Evolutionary conservation across 2,113 vertebrate species (phyloP).

Genomic region (Perognathus longimembris): DNA sequence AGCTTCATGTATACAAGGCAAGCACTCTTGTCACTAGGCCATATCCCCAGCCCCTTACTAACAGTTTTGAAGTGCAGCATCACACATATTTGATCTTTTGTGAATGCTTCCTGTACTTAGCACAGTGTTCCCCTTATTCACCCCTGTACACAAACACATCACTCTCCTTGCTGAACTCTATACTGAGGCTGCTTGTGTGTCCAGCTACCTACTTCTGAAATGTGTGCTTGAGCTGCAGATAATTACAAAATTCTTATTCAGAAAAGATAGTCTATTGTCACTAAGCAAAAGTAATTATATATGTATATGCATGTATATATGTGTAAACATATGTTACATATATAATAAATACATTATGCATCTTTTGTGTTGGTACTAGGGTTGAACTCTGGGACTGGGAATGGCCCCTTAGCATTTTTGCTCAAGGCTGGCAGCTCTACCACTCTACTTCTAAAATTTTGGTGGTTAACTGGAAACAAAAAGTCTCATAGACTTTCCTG

Average conservation of each 20-base stretch:
- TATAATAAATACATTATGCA: not conserved
- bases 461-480: no score
- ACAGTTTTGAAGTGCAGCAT: no score
- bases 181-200: not conserved
- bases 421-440: no score
- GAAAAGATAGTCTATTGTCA: not conserved
- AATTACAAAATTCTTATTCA: not conserved
- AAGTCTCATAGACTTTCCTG: no score
- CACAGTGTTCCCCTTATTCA: not conserved
- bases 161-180: not conserved
- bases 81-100: not conserved
- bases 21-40: no score
- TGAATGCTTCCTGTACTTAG: not conserved
- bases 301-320: no score
- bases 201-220: not conserved
- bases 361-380: not conserved
- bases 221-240: not conserved
- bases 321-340: no score
- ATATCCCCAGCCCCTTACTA: no score
- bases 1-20: no score
- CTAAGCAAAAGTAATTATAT: not conserved
- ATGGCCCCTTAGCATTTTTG: no score
- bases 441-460: no score
- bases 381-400: no score
- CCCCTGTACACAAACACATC: not conserved